Evolutionary conservation across 2,888 invertebrate species (phyloP), one percentile per base, ranked within the genome.

Genomic region (Temnothorax unifasciatus): DNA sequence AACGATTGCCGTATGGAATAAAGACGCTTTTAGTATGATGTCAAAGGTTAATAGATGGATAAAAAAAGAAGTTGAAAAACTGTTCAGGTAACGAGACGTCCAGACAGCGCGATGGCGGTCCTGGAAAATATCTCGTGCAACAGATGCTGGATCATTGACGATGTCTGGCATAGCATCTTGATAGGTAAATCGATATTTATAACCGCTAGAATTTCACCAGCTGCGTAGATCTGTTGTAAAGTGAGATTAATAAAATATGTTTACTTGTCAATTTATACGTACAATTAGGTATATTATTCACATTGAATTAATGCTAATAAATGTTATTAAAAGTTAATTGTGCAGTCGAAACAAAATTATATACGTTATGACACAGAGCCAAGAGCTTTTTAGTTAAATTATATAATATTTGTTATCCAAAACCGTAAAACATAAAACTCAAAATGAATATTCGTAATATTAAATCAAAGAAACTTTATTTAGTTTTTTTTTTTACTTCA

Each of bases 131-230:
- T 82, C 44, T 54, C 57, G 64, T 47, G 41, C 50, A 61, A 13
- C 84, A 82, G 82, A 84, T 83, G 81, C 50, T 83, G 61, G 29
- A 66, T 44, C 18, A 44, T 34, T 61, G 41, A 82, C 64, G 64
- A 79, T 54, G 66, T 61, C 79, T 81, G 73, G 82, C 63, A 13
- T 13, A n/a, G 74, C 44, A 29, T 64, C 73, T 68, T 57, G 50
- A n/a, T 63, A 66, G 76, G 73, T 82, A 76, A 73, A 76, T 64
- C 59, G 86, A 57, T 69, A 79, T 79, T 73, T 73, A 79, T 59
- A 3, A 54, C 5, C 34, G 8, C 38, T 69, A 59, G 21, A 57
- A 57, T 59, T 59, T 5, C 34, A 47, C 1, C n/a, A 29, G 18
- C 15, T 41, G 18, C 13, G 15, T 21, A 38, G 50, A 52, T 41